Base-by-base conservation (phyloP, 2,797 vertebrate species). In the Myotis planiceps region DNA sequence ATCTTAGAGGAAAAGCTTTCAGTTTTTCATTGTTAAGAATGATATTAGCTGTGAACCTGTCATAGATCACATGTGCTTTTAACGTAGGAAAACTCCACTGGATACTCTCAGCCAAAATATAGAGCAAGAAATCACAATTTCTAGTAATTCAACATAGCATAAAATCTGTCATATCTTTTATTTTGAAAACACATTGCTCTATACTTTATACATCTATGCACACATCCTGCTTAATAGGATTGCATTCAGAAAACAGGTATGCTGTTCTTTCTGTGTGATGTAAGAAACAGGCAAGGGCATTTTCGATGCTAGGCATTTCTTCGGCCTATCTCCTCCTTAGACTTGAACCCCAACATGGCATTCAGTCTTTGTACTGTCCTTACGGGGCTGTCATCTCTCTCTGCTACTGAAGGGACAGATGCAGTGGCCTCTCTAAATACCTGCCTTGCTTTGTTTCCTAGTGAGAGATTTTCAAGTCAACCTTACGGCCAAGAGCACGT, bases 391-490 rank as follows among this genome's bases (percentile, higher is more conserved):
- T n/a, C 68, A n/a, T 72, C 21, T 51, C 51, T 81, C 0, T 14
- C 34, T 9, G 0, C 37, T 82, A 15, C 63, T 90, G 51, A 81
- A 66, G 90, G 63, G 78, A 78, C 63, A 32, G 0, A 0, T 8
- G 3, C n/a, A 4, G 23, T 71, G 78, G 9, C 2, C 49, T 72
- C 72, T 87, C 58, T 74, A 71, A 97, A 10, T 58, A 60, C 6
- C 32, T 53, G 47, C 29, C n/a, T 97, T 96, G 72, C 18, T 98
- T 94, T 96, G 39, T 88, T 80, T 96, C 49, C 55, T 86, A 98
- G 98, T 47, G 47, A 96, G 32, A 51, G 98, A 98, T 18, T 92
- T 99, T 92, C 81, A 39, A 0, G 98, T 99, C 94, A 95, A 34
- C 23, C 96, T 99, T 1, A 3, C 84, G 0, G 78, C 96, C 55